Base-by-base conservation (phyloP, 2,888 invertebrate genomes). In the Melipona beecheii region DNA sequence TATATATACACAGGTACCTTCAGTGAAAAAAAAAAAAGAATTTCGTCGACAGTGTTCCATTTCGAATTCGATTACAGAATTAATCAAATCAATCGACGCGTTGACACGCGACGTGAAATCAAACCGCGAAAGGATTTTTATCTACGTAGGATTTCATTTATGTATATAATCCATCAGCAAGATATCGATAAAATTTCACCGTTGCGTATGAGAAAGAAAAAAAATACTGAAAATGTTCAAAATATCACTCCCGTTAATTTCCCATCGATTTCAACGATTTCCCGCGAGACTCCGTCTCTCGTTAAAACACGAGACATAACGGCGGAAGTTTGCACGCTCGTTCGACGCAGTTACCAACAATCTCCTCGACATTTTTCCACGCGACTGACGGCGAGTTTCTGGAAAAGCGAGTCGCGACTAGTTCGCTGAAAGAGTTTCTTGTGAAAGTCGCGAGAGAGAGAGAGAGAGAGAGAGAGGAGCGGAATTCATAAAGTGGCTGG, bases 401-500 rank as follows among this genome's bases (percentile, higher is more conserved):
- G 60, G 17, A 62, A 50, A 50, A 2, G 17, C 15, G 31, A 21
- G 60, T 5, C 60, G 17, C 50, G 60, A 4, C 62, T n/a, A 2
- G 31, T 31, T 73, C 50, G 2, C 13, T 4, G 62, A 68, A 66
- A 68, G 49, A 60, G 49, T 60, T 58, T 68, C 43, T 49, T 0
- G 56, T 19, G 21, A 27, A 17, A 60, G 19, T 17, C 9, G 19
- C 0, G 5, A 5, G 27, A 6, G 11, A 58, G 43, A 54, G 24
- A 31, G 3, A 27, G 43, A 49, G 9, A 5, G 27, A 49, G 36
- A 49, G 62, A 64, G 21, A 6, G 68, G 76, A 79, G 65, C 81
- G 70, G 81, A 89, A 90, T 90, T 90, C 84, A 88, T 90, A 87
- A 90, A 89, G 86, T 69, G 79, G 76, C 72, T 75, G 75, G 71